A percentile compares a stretch with the other conserved stretches of the same genome.
Evolutionary conservation across 2,797 vertebrate genomes (phyloP).

Genomic region (Peromyscus eremicus): DNA sequence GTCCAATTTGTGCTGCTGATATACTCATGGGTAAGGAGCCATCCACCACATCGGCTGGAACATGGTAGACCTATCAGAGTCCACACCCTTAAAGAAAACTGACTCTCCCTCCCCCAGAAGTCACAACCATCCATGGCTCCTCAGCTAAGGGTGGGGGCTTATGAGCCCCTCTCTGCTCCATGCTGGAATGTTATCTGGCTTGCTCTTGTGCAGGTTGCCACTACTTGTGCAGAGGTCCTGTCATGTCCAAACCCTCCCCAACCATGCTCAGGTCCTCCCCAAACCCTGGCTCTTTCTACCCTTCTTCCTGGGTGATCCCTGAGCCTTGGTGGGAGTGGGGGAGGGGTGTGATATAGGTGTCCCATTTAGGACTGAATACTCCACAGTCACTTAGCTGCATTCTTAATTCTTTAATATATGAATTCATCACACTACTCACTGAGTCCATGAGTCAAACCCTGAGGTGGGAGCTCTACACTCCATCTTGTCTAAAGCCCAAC

Average conservation of each 20-base stretch:
- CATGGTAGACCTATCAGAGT: background rate
- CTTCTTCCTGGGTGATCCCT: background rate
- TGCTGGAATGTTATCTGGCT: background rate
- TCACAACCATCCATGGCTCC: background rate
- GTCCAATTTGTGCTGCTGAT: background rate
- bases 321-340: background rate
- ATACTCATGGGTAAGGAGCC: background rate
- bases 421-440: background rate
- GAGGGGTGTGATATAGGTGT: background rate
- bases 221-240: too few species aligned
- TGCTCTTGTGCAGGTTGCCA: background rate
- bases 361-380: background rate
- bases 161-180: background rate
- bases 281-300: background rate
- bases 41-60: background rate
- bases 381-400: background rate
- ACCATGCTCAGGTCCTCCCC: background rate
- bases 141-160: background rate
- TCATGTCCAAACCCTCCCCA: too few species aligned
- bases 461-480: accelerated
- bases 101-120: background rate
- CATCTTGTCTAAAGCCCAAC: accelerated
- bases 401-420: background rate
- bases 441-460: accelerated
- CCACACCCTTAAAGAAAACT: background rate